Conservation (phyloP, 2,113 vertebrate species). For the Nyctereutes procyonoides region DNA sequence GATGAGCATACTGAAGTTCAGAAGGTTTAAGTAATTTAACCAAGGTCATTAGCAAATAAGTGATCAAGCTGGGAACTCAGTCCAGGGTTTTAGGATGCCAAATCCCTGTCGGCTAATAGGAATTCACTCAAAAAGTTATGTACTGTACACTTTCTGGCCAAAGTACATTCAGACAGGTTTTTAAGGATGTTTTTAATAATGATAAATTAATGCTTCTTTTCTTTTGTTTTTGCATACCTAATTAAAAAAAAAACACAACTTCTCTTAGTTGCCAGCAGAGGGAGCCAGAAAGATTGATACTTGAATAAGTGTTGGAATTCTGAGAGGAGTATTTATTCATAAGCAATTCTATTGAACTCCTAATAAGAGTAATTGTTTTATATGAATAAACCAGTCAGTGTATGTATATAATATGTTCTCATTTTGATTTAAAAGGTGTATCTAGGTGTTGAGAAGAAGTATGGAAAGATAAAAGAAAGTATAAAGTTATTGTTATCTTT, state of each 20-base stretch:
- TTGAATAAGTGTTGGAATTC: conserved; percentile 42
- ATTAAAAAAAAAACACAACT: neutral
- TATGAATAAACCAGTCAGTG: neutral
- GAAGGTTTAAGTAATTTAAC: conserved; percentile 1
- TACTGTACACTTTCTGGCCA: neutral
- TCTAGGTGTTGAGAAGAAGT: conserved; percentile 1
- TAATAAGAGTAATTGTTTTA: conserved; percentile 1
- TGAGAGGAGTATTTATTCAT: neutral
- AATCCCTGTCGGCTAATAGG: neutral
- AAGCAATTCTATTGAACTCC: neutral
- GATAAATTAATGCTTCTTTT: neutral
- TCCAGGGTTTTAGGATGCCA: neutral
- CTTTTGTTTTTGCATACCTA: conserved; percentile 11
- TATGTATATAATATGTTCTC: neutral
- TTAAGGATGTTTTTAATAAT: conserved; percentile 37
- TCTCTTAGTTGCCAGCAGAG: conserved; percentile 70
- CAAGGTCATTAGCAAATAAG: neutral
- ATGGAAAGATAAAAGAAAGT: neutral
- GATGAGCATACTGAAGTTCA: neutral
- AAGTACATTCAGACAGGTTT: neutral
- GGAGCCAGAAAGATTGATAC: conserved; percentile 71
- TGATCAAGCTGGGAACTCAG: neutral
- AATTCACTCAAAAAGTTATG: neutral
- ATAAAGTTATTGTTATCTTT: neutral
- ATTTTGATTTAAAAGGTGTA: conserved; percentile 44